phyloP scores from a whole-genome alignment of 2,888 invertebrate species.

The Hylaea fasciaria region DNA sequence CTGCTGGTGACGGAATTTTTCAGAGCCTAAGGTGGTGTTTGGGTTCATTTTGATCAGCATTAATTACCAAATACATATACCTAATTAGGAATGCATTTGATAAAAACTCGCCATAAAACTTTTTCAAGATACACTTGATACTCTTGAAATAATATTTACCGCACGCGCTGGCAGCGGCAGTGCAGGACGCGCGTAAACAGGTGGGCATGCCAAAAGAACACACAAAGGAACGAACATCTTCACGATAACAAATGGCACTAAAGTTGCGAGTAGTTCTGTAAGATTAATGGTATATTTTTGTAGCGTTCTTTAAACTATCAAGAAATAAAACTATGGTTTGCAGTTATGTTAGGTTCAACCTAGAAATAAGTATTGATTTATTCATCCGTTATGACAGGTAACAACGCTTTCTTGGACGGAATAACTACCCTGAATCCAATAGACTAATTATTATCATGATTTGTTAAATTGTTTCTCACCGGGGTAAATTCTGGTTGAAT shows the following conservation, averaged over 20 bases:
- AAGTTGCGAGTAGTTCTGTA: conserved; percentile 58
- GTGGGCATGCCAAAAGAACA: conserved; percentile 67
- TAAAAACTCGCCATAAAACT: no score
- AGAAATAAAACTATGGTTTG: background rate
- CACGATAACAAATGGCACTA: conserved; percentile 63
- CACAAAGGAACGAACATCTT: conserved; percentile 70
- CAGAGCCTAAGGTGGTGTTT: no score
- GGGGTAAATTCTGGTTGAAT: conserved; percentile 64
- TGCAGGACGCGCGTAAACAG: conserved; percentile 69
- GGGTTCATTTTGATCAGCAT: no score
- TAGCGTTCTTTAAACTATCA: background rate
- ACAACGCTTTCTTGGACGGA: no score
- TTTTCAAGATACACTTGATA: conserved; percentile 18
- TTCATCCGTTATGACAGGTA: no score
- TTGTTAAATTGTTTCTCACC: conserved; percentile 47
- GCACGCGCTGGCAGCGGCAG: conserved; percentile 67
- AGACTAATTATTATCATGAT: no score
- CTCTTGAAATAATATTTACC: conserved; percentile 56
- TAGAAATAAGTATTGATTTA: no score
- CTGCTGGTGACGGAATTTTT: no score
- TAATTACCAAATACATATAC: no score
- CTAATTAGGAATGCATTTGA: no score
- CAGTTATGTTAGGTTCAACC: no score
- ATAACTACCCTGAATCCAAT: no score
- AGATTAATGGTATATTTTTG: conserved; percentile 2